phyloP scores from a whole-genome alignment of 2,113 vertebrate genomes.

The Turdus rufiventris region DNA sequence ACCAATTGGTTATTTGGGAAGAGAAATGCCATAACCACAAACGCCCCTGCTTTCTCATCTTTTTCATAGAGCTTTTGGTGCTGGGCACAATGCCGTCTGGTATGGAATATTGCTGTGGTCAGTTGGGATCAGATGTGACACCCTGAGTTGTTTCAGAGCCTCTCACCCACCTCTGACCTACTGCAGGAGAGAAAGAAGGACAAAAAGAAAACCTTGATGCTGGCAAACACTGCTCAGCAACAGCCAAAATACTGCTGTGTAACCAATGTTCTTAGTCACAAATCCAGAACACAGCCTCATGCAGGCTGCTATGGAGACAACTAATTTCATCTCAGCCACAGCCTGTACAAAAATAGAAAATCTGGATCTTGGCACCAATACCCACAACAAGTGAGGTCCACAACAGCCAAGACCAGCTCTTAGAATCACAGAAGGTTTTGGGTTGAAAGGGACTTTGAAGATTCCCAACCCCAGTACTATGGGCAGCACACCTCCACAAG shows the following conservation, averaged over 20 bases:
- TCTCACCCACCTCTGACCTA: background rate
- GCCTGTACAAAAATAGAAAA: background rate
- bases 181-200: background rate
- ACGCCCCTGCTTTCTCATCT: accelerated
- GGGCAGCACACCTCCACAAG: background rate
- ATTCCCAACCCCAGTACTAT: background rate
- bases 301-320: background rate
- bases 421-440: background rate
- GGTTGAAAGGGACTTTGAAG: background rate
- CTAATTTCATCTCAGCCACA: background rate
- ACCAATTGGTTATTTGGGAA: background rate
- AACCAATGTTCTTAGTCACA: background rate
- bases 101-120: background rate
- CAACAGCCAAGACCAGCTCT: background rate
- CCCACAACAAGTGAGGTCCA: background rate
- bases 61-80: background rate
- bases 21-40: accelerated
- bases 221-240: background rate
- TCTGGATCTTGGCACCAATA: background rate
- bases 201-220: background rate
- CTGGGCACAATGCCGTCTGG: background rate
- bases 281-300: background rate
- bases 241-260: background rate
- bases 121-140: background rate
- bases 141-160: accelerated